phyloP scores from a whole-genome alignment of 2,113 vertebrate species.

The Pungitius pungitius region DNA sequence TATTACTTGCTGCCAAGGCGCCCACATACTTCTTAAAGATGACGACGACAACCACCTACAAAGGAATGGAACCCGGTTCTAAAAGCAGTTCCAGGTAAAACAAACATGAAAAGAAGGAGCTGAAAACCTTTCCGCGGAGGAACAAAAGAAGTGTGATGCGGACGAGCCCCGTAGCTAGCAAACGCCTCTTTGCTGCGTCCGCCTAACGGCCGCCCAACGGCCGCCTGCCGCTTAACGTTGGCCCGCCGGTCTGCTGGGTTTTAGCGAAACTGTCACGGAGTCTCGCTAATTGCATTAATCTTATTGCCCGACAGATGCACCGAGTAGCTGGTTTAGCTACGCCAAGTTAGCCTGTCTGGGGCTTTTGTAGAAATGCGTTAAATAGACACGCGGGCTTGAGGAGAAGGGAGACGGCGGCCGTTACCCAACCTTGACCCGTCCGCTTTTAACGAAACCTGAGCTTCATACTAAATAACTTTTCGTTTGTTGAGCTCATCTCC shows the following conservation, averaged over 20 bases:
- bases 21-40: constrained; percentile 73
- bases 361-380: background rate
- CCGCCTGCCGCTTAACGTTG: background rate
- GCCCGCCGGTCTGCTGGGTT: constrained; percentile 41
- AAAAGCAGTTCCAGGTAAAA: constrained; percentile 95
- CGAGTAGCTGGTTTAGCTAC: constrained; percentile 27
- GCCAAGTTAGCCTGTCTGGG: constrained; percentile 16
- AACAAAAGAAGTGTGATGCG: constrained; percentile 83
- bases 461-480: constrained; percentile 46
- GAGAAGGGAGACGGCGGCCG: background rate
- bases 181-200: constrained; percentile 46
- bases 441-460: background rate
- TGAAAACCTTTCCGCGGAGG: constrained; percentile 46
- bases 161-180: constrained; percentile 46
- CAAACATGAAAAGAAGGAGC: constrained; percentile 40
- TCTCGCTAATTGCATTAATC: constrained; percentile 73
- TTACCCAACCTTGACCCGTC: background rate
- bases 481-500: background rate
- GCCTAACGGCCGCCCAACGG: background rate
- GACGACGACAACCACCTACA: constrained; percentile 95
- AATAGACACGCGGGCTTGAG: background rate
- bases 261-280: constrained; percentile 66
- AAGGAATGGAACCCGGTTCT: constrained; percentile 91
- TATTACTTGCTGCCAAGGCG: constrained; percentile 26
- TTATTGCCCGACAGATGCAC: constrained; percentile 48